These are phyloP conservation scores for Falco cherrug DNA, from an alignment of 2,797 vertebrate species.

Conservation along the genomic window DNA sequence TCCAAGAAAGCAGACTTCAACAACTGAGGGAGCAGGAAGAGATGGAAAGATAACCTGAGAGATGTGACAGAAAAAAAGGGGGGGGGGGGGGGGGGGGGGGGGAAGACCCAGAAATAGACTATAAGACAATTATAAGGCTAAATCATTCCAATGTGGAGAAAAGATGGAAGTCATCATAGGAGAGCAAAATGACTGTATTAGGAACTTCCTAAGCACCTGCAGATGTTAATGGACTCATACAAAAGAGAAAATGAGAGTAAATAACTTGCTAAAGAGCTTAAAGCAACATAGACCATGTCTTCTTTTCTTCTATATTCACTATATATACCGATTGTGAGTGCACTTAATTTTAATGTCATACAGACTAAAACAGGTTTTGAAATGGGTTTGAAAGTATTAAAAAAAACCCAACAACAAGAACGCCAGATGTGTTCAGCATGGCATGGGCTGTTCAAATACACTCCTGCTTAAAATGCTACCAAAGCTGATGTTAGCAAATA, in stretches of 20 bases:
- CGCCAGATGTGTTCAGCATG: accelerated
- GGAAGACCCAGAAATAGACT: neutral
- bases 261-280: neutral
- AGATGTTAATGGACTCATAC: neutral
- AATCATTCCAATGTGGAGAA: neutral
- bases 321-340: neutral
- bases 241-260: neutral
- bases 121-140: neutral
- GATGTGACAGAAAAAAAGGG: neutral
- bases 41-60: neutral
- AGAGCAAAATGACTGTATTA: neutral
- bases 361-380: neutral
- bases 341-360: neutral
- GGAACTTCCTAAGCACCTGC: neutral
- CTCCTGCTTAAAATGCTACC: neutral
- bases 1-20: neutral
- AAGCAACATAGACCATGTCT: neutral
- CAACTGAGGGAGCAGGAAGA: neutral
- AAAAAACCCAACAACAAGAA: neutral
- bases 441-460: neutral
- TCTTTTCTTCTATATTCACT: neutral
- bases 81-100: neutral
- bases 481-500: neutral
- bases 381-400: neutral
- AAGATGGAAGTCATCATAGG: neutral